Conservation (phyloP, 2,888 invertebrate genomes). For the Thyatira batis region DNA sequence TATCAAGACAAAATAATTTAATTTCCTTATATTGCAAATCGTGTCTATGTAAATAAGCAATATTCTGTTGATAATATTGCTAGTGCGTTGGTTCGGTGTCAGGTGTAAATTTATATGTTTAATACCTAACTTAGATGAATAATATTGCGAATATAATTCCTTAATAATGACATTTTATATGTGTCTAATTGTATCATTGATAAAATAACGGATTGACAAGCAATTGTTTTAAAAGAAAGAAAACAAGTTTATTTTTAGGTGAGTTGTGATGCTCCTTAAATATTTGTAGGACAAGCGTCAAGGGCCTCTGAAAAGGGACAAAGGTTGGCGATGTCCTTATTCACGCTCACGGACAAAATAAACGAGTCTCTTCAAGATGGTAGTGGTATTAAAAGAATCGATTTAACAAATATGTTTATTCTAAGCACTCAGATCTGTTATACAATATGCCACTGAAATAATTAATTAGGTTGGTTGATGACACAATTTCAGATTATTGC, state of each 20-base stretch:
- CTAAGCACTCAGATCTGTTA: not conserved
- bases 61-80: not conserved
- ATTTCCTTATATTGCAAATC: constrained; percentile 2
- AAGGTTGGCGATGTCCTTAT: constrained; percentile 35
- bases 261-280: constrained; percentile 42
- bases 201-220: too few relatives aligned
- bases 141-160: not conserved
- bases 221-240: too few relatives aligned
- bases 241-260: constrained; percentile 7
- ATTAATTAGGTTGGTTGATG: not conserved
- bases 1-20: constrained; percentile 5
- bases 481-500: not conserved
- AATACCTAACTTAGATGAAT: not conserved
- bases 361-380: constrained; percentile 9
- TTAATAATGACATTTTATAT: too few relatives aligned
- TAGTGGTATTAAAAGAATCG: not conserved
- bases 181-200: too few relatives aligned
- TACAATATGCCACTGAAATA: not conserved
- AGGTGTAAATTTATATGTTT: not conserved
- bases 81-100: not conserved
- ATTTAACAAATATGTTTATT: not conserved
- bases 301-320: constrained; percentile 38
- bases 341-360: constrained; percentile 26
- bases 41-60: not conserved
- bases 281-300: constrained; percentile 52